A percentile compares a stretch with the other conserved stretches of the same genome.
These are phyloP conservation scores for Lacanobia wlatinum DNA, from an alignment of 2,888 invertebrate species.

Conservation along the genomic window DNA sequence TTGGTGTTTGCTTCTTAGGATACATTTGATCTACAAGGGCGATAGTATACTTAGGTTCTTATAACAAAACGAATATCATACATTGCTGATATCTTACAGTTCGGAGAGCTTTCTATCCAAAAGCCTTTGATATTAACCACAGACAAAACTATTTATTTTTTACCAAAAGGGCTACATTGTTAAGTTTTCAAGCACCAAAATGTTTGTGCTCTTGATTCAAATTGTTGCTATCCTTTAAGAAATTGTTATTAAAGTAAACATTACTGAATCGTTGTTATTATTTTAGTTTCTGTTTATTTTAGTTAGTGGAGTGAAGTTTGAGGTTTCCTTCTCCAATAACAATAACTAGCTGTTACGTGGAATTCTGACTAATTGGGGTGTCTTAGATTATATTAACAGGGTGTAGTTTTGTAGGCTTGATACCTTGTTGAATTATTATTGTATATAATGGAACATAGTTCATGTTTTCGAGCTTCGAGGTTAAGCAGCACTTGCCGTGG, in stretches of 20 bases:
- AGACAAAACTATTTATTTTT: not conserved
- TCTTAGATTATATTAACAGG: slow-evolving; percentile 1
- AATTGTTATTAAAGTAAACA: slow-evolving; percentile 51
- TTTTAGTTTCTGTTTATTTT: slow-evolving; percentile 58
- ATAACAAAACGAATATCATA: not conserved
- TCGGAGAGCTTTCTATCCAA: not conserved
- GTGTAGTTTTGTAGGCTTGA: not conserved
- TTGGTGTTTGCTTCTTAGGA: no score
- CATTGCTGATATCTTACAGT: not conserved
- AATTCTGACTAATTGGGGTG: slow-evolving; percentile 14
- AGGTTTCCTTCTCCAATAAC: slow-evolving; percentile 34
- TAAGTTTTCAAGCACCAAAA: slow-evolving; percentile 42
- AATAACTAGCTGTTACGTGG: slow-evolving; percentile 5
- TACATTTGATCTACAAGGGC: not conserved
- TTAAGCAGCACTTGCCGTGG: no score
- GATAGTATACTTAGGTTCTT: not conserved
- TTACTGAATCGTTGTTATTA: slow-evolving; percentile 51
- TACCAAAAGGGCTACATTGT: slow-evolving; percentile 28
- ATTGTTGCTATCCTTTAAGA: slow-evolving; percentile 23
- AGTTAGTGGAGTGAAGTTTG: slow-evolving; percentile 58
- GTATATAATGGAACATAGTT: not conserved
- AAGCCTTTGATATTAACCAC: not conserved
- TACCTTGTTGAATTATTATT: not conserved
- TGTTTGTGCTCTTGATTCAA: slow-evolving; percentile 33
- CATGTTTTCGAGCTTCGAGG: no score